Evolutionary conservation across 2,888 invertebrate species (phyloP), one percentile per base, ranked within the genome.

Genomic region (Phaonia tiefii): DNA sequence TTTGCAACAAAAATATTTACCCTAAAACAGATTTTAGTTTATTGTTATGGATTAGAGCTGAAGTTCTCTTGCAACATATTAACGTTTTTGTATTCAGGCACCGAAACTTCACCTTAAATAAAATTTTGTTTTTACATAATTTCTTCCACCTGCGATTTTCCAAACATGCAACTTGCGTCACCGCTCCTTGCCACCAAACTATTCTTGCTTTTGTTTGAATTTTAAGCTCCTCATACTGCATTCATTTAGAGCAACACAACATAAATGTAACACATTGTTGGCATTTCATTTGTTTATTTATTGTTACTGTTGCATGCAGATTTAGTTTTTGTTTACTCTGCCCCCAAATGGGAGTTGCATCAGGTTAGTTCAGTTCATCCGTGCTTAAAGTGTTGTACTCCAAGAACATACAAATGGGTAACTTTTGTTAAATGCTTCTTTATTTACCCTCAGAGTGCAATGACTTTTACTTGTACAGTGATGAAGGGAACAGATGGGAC

Each of bases 351-450:
- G 49, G 1, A 67, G 46, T 66, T 74, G n/a, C 31, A 5, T 31
- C 31, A 5, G 31, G 46, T 66, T 74, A 11, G 44, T 31, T 31
- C 31, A 5, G 31, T 31, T 31, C 31, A 5, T 5, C 31, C 8
- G 31, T 3, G 31, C 31, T 31, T 3, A 5, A 8, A 8, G 49
- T 66, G 44, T 66, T 49, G 25, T 58, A 49, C 67, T 75, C 58
- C 15, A 67, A 75, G 58, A 44, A 74, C 66, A 66, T 69, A 49
- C 17, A 22, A 67, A 75, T 75, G 67, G 58, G 49, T 67, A 75
- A 67, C 58, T 75, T 75, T 49, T 67, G 49, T 49, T 58, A 5
- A 31, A 3, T 31, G 31, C 8, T 31, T 31, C 8, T 31, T 8
- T 31, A 31, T 31, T 31, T 31, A 31, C 31, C n/a, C n/a, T n/a